Base-by-base conservation (phyloP, 2,888 invertebrate species). In the Calameuta filiformis region DNA sequence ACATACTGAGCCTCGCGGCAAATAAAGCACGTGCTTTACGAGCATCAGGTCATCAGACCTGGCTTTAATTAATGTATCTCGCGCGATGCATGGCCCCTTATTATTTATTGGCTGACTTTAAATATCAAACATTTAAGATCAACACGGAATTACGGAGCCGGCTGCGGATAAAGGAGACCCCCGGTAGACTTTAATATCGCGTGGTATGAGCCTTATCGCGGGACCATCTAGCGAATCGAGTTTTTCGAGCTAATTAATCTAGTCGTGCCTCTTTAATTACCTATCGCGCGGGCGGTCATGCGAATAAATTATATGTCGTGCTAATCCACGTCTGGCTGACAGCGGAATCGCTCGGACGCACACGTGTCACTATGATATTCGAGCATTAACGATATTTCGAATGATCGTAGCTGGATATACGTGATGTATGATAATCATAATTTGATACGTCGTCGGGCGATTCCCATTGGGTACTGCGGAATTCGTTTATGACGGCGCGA, bases 231-330 rank as follows among this genome's bases (percentile, higher is more conserved):
- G 33, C 30, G 71, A 71, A 71, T 78, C 30, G 35, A 35, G 80
- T 79, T 75, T 81, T 68, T 75, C 73, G 76, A 83, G 80, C 81
- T 86, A 86, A 85, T 86, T 86, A 85, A 85, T 85, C 85, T 80
- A 75, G 81, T 83, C 81, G 84, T 77, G 80, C 79, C 81, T 80
- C 81, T 83, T 81, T 85, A 82, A 85, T 85, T 85, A 86, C 85
- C 33, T 71, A 71, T 71, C 82, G 83, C 81, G 79, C 81, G 56
- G 56, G 2, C 56, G 79, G 77, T 80, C 77, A 37, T 77, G 84
- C 85, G 79, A 80, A 85, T 85, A 85, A 83, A 85, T 85, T 84
- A 85, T 81, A 79, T 79, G 82, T 80, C 83, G 79, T 81, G 81
- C 78, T 76, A 74, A 35, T 40, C 23, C 23, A 23, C 23, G 23